Base-by-base conservation (phyloP, 2,797 vertebrate species). In the Hypotaenidia philippensis region DNA sequence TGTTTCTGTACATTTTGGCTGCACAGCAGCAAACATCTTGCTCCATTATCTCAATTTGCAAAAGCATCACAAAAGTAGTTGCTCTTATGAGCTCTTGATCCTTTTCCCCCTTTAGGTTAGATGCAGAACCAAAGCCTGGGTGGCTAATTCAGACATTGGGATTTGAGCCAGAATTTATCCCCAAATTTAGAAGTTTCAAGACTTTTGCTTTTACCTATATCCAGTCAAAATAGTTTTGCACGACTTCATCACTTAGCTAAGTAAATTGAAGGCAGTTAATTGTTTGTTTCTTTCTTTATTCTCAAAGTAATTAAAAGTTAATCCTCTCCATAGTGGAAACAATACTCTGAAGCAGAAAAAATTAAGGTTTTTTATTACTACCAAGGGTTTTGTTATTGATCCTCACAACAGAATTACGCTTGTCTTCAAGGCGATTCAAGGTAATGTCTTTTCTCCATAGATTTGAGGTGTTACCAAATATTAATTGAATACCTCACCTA, bases 251-350 rank as follows among this genome's bases (percentile, higher is more conserved):
- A 34, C 66, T 84, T 95, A 63, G 44, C 56, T 83, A 77, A 94
- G 64, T 50, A 87, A 90, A 87, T 60, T 71, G 75, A 84, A 94
- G 44, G 56, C 70, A 83, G 65, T 68, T 92, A 84, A 69, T 94
- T 93, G 75, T 93, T 95, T 95, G 64, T 95, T 94, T 92, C 57
- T 92, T 94, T 92, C 71, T 87, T 87, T 92, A 90, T 75, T 89
- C 89, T 89, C 81, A 74, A 92, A 89, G 81, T 94, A 94, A 96
- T 93, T 95, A 94, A 71, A 87, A 61, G 66, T 81, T 96, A 96
- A 96, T 92, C 94, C 78, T 89, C 64, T 90, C 83, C 36, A 66
- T 87, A 87, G 78, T 36, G 70, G 71, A 89, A 89, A 92, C 53
- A 87, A 78, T 83, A 75, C 60, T 70, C 68, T 44, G 64, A 92